A percentile compares a stretch with the other conserved stretches of the same genome.
Evolutionary conservation across 2,888 invertebrate genomes (phyloP).

Genomic region (Sphinx pinastri): DNA sequence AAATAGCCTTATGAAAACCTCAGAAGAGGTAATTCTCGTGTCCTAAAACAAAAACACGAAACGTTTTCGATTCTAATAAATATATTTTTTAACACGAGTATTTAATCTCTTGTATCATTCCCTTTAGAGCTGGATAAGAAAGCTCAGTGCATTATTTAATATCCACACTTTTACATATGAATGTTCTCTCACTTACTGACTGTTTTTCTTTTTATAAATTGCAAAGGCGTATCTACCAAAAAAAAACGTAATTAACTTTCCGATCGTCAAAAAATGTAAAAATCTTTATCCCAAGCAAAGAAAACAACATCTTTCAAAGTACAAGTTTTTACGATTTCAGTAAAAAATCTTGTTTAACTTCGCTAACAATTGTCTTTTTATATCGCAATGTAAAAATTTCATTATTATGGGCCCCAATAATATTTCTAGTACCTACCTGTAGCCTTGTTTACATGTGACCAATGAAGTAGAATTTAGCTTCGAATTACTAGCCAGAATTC

Average conservation of each 20-base stretch:
- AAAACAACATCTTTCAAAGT: background rate
- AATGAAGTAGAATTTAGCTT: background rate
- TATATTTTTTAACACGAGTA: too few relatives aligned
- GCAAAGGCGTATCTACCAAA: too few relatives aligned
- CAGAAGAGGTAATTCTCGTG: too few relatives aligned
- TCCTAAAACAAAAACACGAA: too few relatives aligned
- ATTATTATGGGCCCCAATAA: background rate
- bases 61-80: too few relatives aligned
- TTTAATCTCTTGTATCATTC: too few relatives aligned
- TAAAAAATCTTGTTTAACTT: conserved; percentile 22
- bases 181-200: too few relatives aligned
- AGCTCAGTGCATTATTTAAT: too few relatives aligned
- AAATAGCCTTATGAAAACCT: too few relatives aligned
- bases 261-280: conserved; percentile 7
- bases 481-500: background rate
- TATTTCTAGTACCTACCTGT: background rate
- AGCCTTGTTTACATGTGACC: background rate
- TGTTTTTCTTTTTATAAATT: too few relatives aligned
- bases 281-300: background rate
- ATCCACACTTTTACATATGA: too few relatives aligned
- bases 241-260: background rate
- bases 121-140: too few relatives aligned
- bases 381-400: background rate
- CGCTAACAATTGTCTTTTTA: conserved; percentile 16
- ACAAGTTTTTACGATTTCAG: conserved; percentile 18